phyloP scores from a whole-genome alignment of 2,797 vertebrate genomes.

The Cuniculus paca region DNA sequence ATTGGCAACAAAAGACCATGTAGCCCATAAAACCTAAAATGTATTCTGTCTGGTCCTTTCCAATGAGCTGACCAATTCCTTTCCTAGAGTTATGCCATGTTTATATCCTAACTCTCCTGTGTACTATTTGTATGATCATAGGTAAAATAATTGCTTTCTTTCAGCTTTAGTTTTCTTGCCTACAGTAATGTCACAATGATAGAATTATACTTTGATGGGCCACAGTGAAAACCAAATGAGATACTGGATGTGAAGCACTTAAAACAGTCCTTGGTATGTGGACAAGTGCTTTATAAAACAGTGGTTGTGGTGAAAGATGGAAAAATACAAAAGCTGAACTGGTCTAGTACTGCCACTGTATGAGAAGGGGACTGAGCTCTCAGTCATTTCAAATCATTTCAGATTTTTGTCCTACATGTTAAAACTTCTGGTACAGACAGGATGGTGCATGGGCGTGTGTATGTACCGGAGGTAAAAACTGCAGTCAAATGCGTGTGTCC shows the following conservation, averaged over 20 bases:
- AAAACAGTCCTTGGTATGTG: accelerated
- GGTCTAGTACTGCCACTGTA: not conserved
- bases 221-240: not conserved
- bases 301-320: not conserved
- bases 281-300: not conserved
- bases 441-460: accelerated
- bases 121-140: not conserved
- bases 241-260: not conserved
- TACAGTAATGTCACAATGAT: not conserved
- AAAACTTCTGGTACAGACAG: not conserved
- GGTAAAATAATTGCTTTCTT: not conserved
- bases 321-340: not conserved
- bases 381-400: not conserved
- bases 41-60: not conserved
- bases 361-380: conserved; percentile 9
- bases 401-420: not conserved
- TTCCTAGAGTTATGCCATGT: not conserved
- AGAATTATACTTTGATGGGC: not conserved
- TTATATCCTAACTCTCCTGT: not conserved
- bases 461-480: not conserved
- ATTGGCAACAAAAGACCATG: not conserved
- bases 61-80: not conserved
- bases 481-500: not conserved
- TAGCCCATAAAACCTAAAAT: not conserved
- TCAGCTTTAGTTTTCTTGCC: conserved; percentile 16